Base-by-base conservation (phyloP, 2,113 vertebrate genomes). In the Probosciger aterrimus region DNA sequence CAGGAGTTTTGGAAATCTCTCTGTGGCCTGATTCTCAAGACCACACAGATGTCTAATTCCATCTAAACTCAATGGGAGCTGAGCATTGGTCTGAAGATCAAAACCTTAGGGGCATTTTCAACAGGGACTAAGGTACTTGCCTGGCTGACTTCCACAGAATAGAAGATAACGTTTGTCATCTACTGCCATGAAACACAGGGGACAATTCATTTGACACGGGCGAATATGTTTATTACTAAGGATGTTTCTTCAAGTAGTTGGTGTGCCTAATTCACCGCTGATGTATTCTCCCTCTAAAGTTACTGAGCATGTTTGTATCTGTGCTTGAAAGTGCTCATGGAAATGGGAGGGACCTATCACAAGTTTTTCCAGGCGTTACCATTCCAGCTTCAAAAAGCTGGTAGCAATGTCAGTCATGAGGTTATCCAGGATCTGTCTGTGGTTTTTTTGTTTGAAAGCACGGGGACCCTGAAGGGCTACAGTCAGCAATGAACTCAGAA, bases 231-330 rank as follows among this genome's bases (percentile, higher is more conserved):
- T 50, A 22, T 70, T 77, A 76, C 39, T 68, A 30, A 68, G 12
- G 10, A 30, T 81, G 7, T 46, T 88, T 69, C 89, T 95, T 49
- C 31, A 33, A 37, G 18, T 53, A 28, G 28, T 67, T 68, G 24
- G 1, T 25, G 14, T 70, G 35, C 59, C 68, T 31, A 43, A 69
- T 52, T 47, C 49, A 62, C 28, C 7, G 8, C 37, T 70, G 60
- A 47, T 3, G 19, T 46, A 5, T 53, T 57, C 37, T 85, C 50
- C 27, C 14, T 9, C 23, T 63, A 33, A 60, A 73, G 35, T 73
- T 76, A 47, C 4, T 0, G 7, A 86, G n/a, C 0, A 0, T 28
- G 18, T 24, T 62, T 63, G 30, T 70, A 59, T 49, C 35, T 53
- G 30, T 37, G 49, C 3, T 0, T 41, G 43, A 88, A 88, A 82